Evolutionary conservation across 2,113 vertebrate genomes (phyloP), one percentile per base, ranked within the genome.

Genomic region (Zapornia atra): DNA sequence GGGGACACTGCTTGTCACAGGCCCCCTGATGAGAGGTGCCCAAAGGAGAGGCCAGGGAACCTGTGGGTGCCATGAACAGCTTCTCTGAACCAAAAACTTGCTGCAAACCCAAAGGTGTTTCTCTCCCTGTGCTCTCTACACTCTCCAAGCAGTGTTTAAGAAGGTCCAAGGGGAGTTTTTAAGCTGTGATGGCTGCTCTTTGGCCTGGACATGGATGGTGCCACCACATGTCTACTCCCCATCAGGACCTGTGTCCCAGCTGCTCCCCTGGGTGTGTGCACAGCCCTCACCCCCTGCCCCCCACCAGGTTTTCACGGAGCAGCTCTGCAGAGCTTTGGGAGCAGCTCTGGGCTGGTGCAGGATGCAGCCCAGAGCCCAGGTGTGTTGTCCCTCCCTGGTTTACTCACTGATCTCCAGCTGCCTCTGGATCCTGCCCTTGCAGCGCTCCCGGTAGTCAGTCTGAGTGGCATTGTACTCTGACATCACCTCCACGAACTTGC

Each of bases 401-500:
- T 26, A 98, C 98, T 98, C 92, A 98, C 98, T 98, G 97, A 98
- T 98, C 94, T 98, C 98, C 86, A 98, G 98, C 93, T 98, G 98
- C 79, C 98, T 97, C 87, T 98, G 98, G 65, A 98, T 98, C 71
- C 98, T 94, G 82, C 98, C 98, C 94, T 98, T 98, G 98, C 98
- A 98, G 94, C 98, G 98, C 90, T 98, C 98, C 16, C 98, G 94
- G 95, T 98, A 98, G 93, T 98, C 98, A 0, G 98, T 98, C 96
- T 98, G 98, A 1, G 98, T 98, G 15, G 98, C 97, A 0, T 98
- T 98, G 96, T 98, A 98, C 82, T 98, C 98, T 0, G 98, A 98
- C 98, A 98, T 98, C 95, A 98, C 98, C 85, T 98, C 98, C 96
- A 98, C 98, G 31, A 98, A 98, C 97, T 98, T 98, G 77, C 98